Percentiles rank a stretch among this genome's conserved stretches.
phyloP scores from a whole-genome alignment of 2,113 vertebrate genomes.

The Dendrocopos noguchii region DNA sequence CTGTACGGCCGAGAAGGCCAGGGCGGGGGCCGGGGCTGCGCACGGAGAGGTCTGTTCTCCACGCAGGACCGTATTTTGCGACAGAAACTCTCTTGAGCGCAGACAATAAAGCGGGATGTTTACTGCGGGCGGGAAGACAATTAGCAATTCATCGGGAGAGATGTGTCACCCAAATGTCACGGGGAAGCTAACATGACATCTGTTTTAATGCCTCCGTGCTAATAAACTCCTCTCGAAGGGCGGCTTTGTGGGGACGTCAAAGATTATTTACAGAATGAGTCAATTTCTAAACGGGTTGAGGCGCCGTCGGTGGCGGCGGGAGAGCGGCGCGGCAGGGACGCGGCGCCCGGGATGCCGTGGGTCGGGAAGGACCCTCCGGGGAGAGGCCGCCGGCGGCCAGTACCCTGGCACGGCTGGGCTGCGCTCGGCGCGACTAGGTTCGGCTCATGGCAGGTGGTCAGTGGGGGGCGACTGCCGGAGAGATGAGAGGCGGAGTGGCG shows the following conservation, averaged over 20 bases:
- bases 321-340: not conserved
- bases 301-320: slow-evolving; percentile 72
- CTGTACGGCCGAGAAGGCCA: not conserved
- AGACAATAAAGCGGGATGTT: slow-evolving; percentile 76
- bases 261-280: slow-evolving; percentile 79
- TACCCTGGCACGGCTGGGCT: no score
- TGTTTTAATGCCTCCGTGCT: slow-evolving; percentile 77
- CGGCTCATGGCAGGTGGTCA: not conserved
- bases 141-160: slow-evolving; percentile 76
- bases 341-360: not conserved
- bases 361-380: not conserved
- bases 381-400: not conserved
- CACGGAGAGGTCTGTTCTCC: slow-evolving; percentile 55
- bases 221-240: slow-evolving; percentile 77
- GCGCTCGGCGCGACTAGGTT: not conserved
- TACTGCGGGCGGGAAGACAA: slow-evolving; percentile 76
- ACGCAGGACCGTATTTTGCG: slow-evolving; percentile 51
- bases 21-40: not conserved
- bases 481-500: not conserved
- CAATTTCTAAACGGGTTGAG: slow-evolving; percentile 69
- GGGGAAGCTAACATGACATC: slow-evolving; percentile 74
- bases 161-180: slow-evolving; percentile 75
- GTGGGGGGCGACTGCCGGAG: not conserved
- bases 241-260: slow-evolving; percentile 77
- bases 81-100: slow-evolving; percentile 57